Conservation (phyloP, 2,113 vertebrate species). For the Phylloscopus trochilus region DNA sequence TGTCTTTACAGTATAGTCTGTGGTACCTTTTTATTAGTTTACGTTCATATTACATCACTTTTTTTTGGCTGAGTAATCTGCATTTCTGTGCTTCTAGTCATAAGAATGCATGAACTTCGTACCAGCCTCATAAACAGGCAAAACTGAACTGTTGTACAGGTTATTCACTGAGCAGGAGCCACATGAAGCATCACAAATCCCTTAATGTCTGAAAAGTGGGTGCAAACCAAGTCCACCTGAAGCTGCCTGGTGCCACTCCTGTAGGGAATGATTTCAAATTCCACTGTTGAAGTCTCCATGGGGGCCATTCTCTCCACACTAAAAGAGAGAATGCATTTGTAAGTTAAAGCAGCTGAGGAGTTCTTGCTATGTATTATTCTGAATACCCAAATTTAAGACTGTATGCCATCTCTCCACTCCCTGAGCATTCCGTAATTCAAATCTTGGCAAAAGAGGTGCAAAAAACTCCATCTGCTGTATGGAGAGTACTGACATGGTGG, state of each 20-base stretch:
- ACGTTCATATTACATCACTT: background rate
- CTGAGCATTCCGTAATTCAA: background rate
- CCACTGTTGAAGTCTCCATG: conserved; percentile 58
- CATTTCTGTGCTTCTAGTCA: background rate
- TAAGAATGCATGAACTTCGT: background rate
- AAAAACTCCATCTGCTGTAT: background rate
- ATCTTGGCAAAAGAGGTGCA: background rate
- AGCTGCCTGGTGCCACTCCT: conserved; percentile 71
- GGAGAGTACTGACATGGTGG: background rate
- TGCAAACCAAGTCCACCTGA: conserved; percentile 71
- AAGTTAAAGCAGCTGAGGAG: background rate
- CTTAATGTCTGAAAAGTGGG: conserved; percentile 45
- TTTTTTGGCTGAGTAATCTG: background rate
- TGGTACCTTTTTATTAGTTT: conserved; percentile 9
- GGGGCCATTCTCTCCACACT: conserved; percentile 48
- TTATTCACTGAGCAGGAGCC: background rate
- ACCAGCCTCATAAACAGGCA: background rate
- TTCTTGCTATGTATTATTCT: background rate
- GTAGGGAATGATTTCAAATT: conserved; percentile 69
- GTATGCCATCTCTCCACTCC: background rate
- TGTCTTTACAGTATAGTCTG: background rate
- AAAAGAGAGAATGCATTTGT: background rate
- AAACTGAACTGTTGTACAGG: background rate
- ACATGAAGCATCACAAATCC: conserved; percentile 49
- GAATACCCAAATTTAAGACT: background rate